These are phyloP conservation scores for Styela plicata DNA, from an alignment of 23 tunicate genomes.

Conservation along the genomic window DNA sequence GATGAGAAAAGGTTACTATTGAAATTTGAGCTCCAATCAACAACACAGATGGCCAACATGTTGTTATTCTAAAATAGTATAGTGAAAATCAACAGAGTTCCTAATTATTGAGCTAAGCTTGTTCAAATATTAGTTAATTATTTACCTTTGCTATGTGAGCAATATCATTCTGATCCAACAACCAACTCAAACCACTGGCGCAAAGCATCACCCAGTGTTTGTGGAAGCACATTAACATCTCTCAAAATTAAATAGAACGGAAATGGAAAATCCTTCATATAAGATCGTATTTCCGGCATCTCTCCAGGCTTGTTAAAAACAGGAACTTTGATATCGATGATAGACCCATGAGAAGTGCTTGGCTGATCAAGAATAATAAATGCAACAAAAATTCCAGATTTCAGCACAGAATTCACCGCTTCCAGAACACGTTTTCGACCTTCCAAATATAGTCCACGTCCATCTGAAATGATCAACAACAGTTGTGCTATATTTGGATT, in stretches of 20 bases:
- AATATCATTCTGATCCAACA: constrained; percentile 35
- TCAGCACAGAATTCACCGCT: constrained; percentile 54
- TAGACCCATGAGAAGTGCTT: constrained; percentile 53
- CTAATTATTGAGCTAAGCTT: too few relatives aligned
- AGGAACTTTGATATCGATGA: constrained; percentile 83
- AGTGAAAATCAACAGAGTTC: too few relatives aligned
- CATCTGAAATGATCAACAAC: constrained; percentile 80
- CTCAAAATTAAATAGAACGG: constrained; percentile 90
- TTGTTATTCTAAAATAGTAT: too few relatives aligned
- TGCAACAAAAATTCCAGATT: constrained; percentile 62
- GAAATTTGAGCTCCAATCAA: too few relatives aligned
- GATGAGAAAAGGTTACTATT: too few relatives aligned
- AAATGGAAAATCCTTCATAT: constrained; percentile 92
- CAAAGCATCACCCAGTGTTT: constrained; percentile 84
- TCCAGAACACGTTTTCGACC: constrained; percentile 66
- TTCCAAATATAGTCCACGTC: constrained; percentile 73
- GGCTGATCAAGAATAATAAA: constrained; percentile 91
- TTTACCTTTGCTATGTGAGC: too few relatives aligned
- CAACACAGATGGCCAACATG: too few relatives aligned
- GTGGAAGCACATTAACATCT: constrained; percentile 78
- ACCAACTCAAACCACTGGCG: constrained; percentile 95
- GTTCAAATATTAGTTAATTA: too few relatives aligned
- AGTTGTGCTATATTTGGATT: constrained; percentile 72
- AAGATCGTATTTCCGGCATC: constrained; percentile 78
- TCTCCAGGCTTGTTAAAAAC: constrained; percentile 57